A percentile compares a stretch with the other conserved stretches of the same genome.
These are phyloP conservation scores for Seira ritae DNA, from an alignment of 2,888 invertebrate species.

Conservation along the genomic window DNA sequence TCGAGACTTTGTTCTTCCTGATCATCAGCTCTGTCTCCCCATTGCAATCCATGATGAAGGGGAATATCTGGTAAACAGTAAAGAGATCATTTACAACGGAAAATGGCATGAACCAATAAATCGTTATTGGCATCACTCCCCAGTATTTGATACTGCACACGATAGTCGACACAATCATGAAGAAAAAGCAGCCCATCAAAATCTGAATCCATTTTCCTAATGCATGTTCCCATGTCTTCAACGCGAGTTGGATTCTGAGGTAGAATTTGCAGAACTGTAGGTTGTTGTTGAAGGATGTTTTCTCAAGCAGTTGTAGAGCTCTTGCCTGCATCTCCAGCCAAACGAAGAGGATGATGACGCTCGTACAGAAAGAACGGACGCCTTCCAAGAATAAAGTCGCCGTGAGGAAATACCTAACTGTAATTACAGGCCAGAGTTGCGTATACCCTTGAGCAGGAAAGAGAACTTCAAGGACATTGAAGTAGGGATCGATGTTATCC, in stretches of 20 bases:
- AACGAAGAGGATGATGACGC: not conserved
- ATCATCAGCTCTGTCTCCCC: constrained; percentile 4
- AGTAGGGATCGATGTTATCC: no score
- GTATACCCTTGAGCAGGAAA: no score
- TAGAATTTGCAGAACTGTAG: not conserved
- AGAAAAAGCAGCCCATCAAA: not conserved
- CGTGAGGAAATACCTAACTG: no score
- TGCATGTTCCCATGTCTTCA: constrained; percentile 9
- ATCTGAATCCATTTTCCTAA: not conserved
- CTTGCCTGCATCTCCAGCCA: constrained; percentile 22
- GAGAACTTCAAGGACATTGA: no score
- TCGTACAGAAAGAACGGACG: not conserved
- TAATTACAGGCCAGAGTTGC: no score
- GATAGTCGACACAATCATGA: not conserved
- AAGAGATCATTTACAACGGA: not conserved
- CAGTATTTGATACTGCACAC: not conserved
- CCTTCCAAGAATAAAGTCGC: no score
- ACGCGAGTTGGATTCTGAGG: not conserved
- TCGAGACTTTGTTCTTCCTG: not conserved
- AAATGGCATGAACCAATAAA: no score
- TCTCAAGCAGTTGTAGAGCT: not conserved
- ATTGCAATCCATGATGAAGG: not conserved
- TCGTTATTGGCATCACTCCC: not conserved
- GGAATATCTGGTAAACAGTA: not conserved
- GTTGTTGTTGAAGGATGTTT: no score